Evolutionary conservation across 2,797 vertebrate species (phyloP), one percentile per base, ranked within the genome.

Genomic region (Chiroxiphia lanceolata): DNA sequence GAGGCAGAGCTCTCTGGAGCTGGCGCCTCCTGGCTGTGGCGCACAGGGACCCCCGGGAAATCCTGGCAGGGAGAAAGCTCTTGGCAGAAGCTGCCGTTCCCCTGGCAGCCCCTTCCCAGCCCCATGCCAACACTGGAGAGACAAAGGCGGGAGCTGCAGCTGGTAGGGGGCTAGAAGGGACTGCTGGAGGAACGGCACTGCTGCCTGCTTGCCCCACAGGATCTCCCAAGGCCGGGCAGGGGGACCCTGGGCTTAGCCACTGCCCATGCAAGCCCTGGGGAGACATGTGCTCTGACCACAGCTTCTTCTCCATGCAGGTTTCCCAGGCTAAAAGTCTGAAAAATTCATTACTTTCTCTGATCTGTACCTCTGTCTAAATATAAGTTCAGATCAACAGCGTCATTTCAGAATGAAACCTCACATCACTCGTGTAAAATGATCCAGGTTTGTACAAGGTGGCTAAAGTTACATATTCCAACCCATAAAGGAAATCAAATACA

Each of bases 121-220:
- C 71, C 71, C 78, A 16, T n/a, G 91, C 94, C 93, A 92, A 5
- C 3, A 13, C 53, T 11, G 5, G 50, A 40, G 70, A 95, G 45
- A 95, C 93, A 96, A 96, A 95, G 42, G 45, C 57, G 0, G 47
- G 84, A 79, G 70, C 74, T 92, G 95, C 93, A 94, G 91, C 91
- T 95, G 93, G 89, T 3, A 9, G 93, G 94, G 93, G 83, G 36
- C 93, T 92, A 7, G 26, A 68, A 85, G 72, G 94, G 87, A 87
- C 94, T 72, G 63, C 59, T 0, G 7, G 75, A 91, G 85, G 71
- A 95, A 87, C 68, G 27, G 87, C 40, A 0, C 51, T 23, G 59
- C 57, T 82, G 51, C 54, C 50, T 5, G 5, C 74, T 48, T 76
- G 29, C 31, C 50, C 51, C 7, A 2, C 1, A 1, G 56, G 33